Evolutionary conservation across 2,888 invertebrate genomes (phyloP).

Genomic region (Acanthosepion lycidas): DNA sequence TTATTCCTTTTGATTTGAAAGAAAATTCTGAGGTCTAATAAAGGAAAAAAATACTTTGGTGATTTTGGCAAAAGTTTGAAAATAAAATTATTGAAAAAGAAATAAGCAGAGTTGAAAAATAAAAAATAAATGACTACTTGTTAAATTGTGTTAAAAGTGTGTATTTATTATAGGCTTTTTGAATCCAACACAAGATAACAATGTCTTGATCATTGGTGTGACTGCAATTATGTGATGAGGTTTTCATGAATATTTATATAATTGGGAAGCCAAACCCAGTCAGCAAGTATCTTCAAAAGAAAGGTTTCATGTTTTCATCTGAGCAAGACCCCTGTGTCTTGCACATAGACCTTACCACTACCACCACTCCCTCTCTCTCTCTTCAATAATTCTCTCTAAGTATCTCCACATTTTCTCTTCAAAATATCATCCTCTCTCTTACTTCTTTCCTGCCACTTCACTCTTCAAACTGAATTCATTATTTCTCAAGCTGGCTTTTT

Average conservation of each 20-base stretch:
- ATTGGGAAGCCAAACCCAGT: neutral
- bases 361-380: neutral
- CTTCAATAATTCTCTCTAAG: neutral
- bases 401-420: neutral
- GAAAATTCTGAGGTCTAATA: neutral
- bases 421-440: neutral
- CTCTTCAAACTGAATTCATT: neutral
- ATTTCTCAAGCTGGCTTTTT: neutral
- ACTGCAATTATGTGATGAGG: neutral
- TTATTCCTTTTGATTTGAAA: neutral
- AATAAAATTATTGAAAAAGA: neutral
- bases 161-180: neutral
- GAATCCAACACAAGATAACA: neutral
- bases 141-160: neutral
- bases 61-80: neutral
- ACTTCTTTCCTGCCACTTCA: neutral
- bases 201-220: slow-evolving; percentile 1
- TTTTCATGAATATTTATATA: slow-evolving; percentile 1
- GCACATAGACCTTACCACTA: neutral
- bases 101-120: neutral
- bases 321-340: neutral
- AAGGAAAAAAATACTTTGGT: neutral
- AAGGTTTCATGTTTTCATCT: neutral
- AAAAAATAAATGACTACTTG: neutral
- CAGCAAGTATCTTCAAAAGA: neutral